Evolutionary conservation across 1,140 invertebrate species (phyloP).

Genomic region (Dufourea novaeangliae): DNA sequence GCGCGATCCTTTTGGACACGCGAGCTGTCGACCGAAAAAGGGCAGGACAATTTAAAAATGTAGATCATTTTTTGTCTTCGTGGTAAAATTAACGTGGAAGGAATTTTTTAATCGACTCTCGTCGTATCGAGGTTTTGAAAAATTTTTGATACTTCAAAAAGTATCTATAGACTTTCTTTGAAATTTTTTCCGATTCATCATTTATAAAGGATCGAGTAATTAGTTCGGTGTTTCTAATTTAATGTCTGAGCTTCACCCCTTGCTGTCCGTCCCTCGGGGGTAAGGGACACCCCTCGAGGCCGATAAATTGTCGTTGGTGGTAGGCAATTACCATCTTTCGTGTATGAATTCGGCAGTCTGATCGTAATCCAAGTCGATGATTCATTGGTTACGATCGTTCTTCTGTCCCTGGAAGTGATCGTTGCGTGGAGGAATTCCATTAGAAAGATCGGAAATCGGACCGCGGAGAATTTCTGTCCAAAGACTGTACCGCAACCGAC

Average conservation of each 20-base stretch:
- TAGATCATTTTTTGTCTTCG: background rate
- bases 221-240: slow-evolving; percentile 57
- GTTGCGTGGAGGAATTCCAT: slow-evolving; percentile 26
- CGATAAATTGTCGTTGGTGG: slow-evolving; percentile 55
- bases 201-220: slow-evolving; percentile 47
- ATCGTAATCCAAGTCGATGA: slow-evolving; percentile 39
- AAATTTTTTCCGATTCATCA: slow-evolving; percentile 45
- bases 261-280: background rate
- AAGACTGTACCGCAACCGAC: background rate
- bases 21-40: background rate
- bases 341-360: slow-evolving; percentile 46
- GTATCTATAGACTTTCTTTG: no score
- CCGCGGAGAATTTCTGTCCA: slow-evolving; percentile 16
- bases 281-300: slow-evolving; percentile 26
- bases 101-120: no score
- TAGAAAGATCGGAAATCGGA: slow-evolving; percentile 34
- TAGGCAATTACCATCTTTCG: slow-evolving; percentile 35
- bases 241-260: slow-evolving; percentile 46
- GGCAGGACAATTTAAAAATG: background rate
- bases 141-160: no score
- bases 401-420: slow-evolving; percentile 1
- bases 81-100: background rate
- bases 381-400: slow-evolving; percentile 24
- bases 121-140: no score
- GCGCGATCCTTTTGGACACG: slow-evolving; percentile 36